Percentiles rank a stretch among this genome's conserved stretches.
Conservation (phyloP, 1,140 invertebrate species). For the Drosophila bipectinata region DNA sequence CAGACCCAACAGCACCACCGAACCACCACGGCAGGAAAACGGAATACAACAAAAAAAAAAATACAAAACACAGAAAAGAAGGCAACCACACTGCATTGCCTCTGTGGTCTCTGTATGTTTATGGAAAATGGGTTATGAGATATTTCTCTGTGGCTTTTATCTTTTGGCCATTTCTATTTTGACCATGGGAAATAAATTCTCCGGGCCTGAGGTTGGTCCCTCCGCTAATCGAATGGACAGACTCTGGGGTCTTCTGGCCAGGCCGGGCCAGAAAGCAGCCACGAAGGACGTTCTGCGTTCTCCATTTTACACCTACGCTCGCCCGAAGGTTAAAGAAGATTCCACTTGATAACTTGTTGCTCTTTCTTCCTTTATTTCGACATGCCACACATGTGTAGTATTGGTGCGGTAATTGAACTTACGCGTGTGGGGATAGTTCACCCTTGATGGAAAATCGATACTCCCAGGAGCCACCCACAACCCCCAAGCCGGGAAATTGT, state of each 20-base stretch:
- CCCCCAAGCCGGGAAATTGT: neutral
- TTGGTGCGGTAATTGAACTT: slow-evolving; percentile 48
- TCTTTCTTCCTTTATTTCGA: neutral
- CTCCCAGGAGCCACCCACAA: slow-evolving; percentile 3
- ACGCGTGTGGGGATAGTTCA: slow-evolving; percentile 32
- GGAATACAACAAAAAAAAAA: neutral
- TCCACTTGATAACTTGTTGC: slow-evolving; percentile 63
- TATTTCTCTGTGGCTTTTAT: slow-evolving; percentile 74
- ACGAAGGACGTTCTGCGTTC: slow-evolving; percentile 65
- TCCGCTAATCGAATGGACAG: slow-evolving; percentile 63
- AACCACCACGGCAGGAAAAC: slow-evolving; percentile 7
- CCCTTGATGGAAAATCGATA: slow-evolving; percentile 42
- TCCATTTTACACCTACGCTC: slow-evolving; percentile 70
- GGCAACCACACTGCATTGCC: slow-evolving; percentile 37
- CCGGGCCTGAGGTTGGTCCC: slow-evolving; percentile 49
- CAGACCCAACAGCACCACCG: slow-evolving; percentile 66
- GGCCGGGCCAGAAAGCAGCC: neutral
- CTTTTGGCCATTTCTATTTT: slow-evolving; percentile 76
- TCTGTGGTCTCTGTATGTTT: slow-evolving; percentile 78
- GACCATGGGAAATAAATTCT: slow-evolving; percentile 81
- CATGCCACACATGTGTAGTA: neutral
- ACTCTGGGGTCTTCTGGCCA: slow-evolving; percentile 1
- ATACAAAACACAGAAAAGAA: slow-evolving; percentile 20
- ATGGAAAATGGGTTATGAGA: slow-evolving; percentile 82
- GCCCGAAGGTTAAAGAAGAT: slow-evolving; percentile 22